A percentile compares a stretch with the other conserved stretches of the same genome.
phyloP scores from a whole-genome alignment of 2,113 vertebrate species.

The Connochaetes taurinus region DNA sequence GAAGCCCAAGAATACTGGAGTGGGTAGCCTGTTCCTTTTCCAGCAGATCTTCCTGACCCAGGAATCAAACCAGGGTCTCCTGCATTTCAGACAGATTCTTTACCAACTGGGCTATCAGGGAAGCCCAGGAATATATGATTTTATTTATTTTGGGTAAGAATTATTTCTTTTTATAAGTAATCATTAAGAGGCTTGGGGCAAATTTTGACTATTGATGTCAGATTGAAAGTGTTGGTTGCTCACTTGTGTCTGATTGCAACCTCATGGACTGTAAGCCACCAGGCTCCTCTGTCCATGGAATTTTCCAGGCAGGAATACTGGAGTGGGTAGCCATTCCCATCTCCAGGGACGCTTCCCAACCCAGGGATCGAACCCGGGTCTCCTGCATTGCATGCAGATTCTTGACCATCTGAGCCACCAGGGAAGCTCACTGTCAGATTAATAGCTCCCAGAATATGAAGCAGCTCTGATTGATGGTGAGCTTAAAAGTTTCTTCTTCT shows the following conservation, averaged over 20 bases:
- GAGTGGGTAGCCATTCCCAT: background rate
- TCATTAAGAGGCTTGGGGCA: background rate
- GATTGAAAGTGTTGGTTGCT: background rate
- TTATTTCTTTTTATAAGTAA: constrained; percentile 28
- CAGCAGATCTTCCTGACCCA: background rate
- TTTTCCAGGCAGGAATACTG: background rate
- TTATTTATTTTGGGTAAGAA: constrained; percentile 30
- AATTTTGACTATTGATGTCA: background rate
- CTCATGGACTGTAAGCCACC: background rate
- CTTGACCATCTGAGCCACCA: background rate
- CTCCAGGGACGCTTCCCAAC: background rate
- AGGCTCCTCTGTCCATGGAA: background rate
- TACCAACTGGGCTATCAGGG: background rate
- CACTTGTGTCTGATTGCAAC: background rate
- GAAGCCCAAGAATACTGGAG: background rate
- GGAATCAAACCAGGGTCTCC: background rate
- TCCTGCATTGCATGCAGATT: background rate
- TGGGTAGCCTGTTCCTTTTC: background rate
- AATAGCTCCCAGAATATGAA: background rate
- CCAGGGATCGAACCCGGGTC: background rate
- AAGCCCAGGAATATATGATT: background rate
- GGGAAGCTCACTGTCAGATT: background rate
- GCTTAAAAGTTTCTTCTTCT: background rate
- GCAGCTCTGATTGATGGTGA: background rate
- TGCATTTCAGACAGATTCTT: background rate